phyloP scores from a whole-genome alignment of 2,113 vertebrate species.

The Amia ocellicauda region DNA sequence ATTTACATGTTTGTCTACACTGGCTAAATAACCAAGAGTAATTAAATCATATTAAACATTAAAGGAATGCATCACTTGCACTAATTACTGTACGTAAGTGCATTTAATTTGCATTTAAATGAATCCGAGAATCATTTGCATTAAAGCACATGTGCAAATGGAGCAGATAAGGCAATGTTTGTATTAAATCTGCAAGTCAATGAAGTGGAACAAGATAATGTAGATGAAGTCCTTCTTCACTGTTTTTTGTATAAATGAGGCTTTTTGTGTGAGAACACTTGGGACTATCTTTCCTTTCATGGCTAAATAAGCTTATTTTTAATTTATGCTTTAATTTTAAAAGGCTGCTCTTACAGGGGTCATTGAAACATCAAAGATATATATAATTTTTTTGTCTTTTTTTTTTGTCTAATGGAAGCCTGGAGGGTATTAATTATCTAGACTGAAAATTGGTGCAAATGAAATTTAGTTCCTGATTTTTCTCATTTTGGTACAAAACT shows the following conservation, averaged over 20 bases:
- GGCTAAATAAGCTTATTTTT: conserved; percentile 58
- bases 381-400: conserved; percentile 61
- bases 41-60: conserved; percentile 32
- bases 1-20: background rate
- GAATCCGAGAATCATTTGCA: conserved; percentile 37
- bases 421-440: conserved; percentile 80
- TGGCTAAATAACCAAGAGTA: conserved; percentile 18
- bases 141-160: conserved; percentile 39
- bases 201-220: conserved; percentile 37
- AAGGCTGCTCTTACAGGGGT: conserved; percentile 60
- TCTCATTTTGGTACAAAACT: conserved; percentile 57
- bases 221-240: conserved; percentile 38
- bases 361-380: conserved; percentile 67
- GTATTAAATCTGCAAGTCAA: conserved; percentile 38
- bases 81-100: conserved; percentile 35
- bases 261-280: conserved; percentile 43
- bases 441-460: conserved; percentile 71
- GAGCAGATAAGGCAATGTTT: conserved; percentile 30
- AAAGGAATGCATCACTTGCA: conserved; percentile 26
- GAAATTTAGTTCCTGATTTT: conserved; percentile 74
- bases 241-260: conserved; percentile 43
- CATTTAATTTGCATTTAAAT: conserved; percentile 36
- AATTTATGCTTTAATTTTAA: conserved; percentile 68
- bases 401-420: conserved; percentile 72
- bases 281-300: conserved; percentile 55